Base-by-base conservation (phyloP, 2,113 vertebrate genomes). In the Cyprinodon tularosa region DNA sequence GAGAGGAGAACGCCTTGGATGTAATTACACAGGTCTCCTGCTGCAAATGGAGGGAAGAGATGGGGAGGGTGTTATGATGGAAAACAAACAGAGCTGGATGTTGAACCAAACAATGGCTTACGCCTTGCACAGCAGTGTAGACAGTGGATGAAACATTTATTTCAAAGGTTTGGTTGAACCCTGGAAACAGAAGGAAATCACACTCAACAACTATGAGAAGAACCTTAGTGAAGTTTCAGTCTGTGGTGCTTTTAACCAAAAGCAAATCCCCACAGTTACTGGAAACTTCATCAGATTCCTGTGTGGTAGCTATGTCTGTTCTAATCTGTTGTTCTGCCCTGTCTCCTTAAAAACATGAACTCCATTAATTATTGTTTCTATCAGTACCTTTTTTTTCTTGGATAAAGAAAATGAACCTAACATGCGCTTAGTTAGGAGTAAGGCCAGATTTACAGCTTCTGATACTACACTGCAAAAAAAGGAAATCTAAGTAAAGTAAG, bases 21-120 rank as follows among this genome's bases (percentile, higher is more conserved):
- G 88, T 88, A 90, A 93, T 92, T 91, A 89, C 80, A 78, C 79
- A 85, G 85, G 57, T 79, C 74, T 84, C 71, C 77, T 88, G 85
- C 90, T 87, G 87, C 84, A 90, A 86, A 86, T 74, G 62, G 78
- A 57, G 65, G 81, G 74, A 64, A 71, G 68, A 69, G 75, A 6
- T 59, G 36, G 11, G 68, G 57, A 62, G 71, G 80, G 69, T 80
- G 88, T 80, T 80, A 69, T 66, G 60, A 57, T 37, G 17, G 60
- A 42, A 71, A 89, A 78, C 86, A 78, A 89, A 86, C 72, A 71
- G 76, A 82, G 82, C 81, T 5, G 71, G 71, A 80, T 84, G 82
- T 81, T 86, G 86, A 68, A 70, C 65, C 47, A 79, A 77, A 88
- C 84, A 87, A 86, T 68, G 71, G 76, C 79, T 77, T 79, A 45